Evolutionary conservation across 2,113 vertebrate genomes (phyloP).

Genomic region (Heterochromis multidens): DNA sequence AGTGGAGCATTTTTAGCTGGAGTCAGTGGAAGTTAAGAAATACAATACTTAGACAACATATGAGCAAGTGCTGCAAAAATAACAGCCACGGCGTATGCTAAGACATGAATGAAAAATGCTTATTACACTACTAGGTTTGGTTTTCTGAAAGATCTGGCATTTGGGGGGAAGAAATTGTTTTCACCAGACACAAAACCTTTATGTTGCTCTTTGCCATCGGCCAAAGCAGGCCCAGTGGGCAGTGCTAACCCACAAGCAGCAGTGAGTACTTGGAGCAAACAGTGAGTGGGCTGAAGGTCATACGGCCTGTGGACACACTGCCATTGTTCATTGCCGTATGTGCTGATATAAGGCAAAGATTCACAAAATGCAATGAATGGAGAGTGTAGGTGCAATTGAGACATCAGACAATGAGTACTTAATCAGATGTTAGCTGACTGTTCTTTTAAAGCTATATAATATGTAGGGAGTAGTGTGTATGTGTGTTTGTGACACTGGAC

Average conservation of each 20-base stretch:
- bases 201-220: constrained; percentile 30
- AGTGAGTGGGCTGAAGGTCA: constrained; percentile 66
- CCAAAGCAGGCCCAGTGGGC: constrained; percentile 29
- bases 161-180: constrained; percentile 22
- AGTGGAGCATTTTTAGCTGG: not conserved
- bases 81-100: not conserved
- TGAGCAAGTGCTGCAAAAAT: not conserved
- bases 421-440: not conserved
- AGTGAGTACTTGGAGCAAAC: constrained; percentile 22
- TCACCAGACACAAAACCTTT: constrained; percentile 14
- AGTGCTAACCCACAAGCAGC: constrained; percentile 30
- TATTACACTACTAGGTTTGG: not conserved
- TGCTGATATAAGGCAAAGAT: not conserved
- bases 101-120: constrained; percentile 5
- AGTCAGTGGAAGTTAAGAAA: not conserved
- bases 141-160: constrained; percentile 21
- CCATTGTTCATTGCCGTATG: not conserved
- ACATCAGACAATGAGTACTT: not conserved
- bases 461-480: not conserved
- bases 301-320: constrained; percentile 28
- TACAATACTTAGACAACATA: not conserved
- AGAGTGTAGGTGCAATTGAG: not conserved
- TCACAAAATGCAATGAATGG: not conserved
- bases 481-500: not conserved
- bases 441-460: not conserved